Percentiles rank a stretch among this genome's conserved stretches.
phyloP scores from a whole-genome alignment of 2,888 invertebrate species.

The Latrodectus hesperus region DNA sequence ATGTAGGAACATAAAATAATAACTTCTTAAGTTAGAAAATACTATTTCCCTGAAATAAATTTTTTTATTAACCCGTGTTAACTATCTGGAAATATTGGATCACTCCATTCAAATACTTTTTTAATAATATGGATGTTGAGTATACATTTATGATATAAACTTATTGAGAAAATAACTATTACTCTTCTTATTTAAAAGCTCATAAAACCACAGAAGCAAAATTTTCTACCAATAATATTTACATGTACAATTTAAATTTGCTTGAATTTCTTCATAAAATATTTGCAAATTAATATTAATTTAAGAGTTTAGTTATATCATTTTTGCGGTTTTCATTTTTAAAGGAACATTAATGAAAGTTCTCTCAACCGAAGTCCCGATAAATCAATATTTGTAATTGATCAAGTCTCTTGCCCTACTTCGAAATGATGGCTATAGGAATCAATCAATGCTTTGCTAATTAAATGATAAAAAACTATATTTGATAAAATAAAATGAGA shows the following conservation, averaged over 20 bases:
- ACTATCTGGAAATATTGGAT: no score
- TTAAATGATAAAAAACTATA: neutral
- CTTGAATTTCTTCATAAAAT: neutral
- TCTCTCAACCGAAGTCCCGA: neutral
- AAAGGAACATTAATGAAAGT: neutral
- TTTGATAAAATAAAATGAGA: neutral
- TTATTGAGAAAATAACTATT: no score
- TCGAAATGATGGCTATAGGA: constrained; percentile 23
- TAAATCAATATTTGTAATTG: constrained; percentile 49
- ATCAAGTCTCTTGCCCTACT: constrained; percentile 38
- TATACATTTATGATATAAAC: no score
- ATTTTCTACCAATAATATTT: constrained; percentile 21
- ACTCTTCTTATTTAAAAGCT: neutral
- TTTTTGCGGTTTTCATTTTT: neutral
- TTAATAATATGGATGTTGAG: no score
- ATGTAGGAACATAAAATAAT: no score
- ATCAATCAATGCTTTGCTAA: neutral
- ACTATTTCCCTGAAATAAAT: no score
- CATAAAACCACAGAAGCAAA: neutral
- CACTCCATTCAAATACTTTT: no score
- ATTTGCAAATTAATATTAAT: constrained; percentile 5
- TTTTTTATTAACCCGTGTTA: no score
- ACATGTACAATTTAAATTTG: constrained; percentile 18
- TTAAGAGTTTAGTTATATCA: neutral
- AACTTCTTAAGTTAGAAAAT: no score